Evolutionary conservation across 2,888 invertebrate species (phyloP), one percentile per base, ranked within the genome.

Genomic region (Rhagonycha lutea): DNA sequence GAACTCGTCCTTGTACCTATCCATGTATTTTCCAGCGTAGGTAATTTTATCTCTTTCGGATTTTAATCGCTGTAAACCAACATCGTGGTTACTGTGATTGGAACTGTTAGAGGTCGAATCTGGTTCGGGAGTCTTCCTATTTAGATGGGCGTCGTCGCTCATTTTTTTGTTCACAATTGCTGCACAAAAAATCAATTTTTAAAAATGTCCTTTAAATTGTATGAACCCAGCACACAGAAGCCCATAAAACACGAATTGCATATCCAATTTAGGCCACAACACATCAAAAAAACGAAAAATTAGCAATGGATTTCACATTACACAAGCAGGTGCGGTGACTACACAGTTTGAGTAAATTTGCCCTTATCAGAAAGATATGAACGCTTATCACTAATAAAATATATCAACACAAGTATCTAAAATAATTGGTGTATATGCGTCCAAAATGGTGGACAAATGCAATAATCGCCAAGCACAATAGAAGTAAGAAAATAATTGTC

Each of bases 11-110:
- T 85, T 86, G 79, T 86, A 86, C 24, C 88, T 84, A 74, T 88
- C 88, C 78, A 85, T 85, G 82, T 88, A 88, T 79, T 86, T 86
- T 0, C 87, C 87, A 60, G 82, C 86, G 79, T 85, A 84, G 4
- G 84, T 84, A 29, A 86, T 86, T 77, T 83, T 83, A n/a, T 86
- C 85, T 32, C 87, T 81, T 67, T 84, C 81, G 61, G 84, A 83
- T 80, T 84, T 85, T 73, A 87, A 77, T 76, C 85, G 83, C 69
- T 81, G 82, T 71, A 86, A 74, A 18, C 85, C 87, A 68, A 80
- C 81, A 63, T 84, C 83, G 80, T 83, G 79, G 29, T 80, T 79
- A 14, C 74, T 73, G 14, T 73, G 72, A 29, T 47, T 60, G 1
- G 77, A 74, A 63, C 74, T 61, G 72, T 73, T 74, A 67, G 77